Base-by-base conservation (phyloP, 1,140 invertebrate genomes). In the Trichoplusia ni region DNA sequence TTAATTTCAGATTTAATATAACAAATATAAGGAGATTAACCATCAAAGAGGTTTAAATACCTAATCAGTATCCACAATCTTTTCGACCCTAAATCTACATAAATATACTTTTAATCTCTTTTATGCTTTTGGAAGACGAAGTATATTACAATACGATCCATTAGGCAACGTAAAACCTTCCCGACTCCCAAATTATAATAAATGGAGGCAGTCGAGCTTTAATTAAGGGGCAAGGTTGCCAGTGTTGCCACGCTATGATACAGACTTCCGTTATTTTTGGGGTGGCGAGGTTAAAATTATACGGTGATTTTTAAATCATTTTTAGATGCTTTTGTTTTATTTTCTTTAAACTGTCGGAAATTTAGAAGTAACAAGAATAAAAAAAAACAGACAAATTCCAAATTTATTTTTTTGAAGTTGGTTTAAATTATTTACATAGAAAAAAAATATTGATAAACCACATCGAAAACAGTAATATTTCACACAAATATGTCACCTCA, bases 171-270 rank as follows among this genome's bases (percentile, higher is more conserved):
- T 25, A 47, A 66, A 62, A 63, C 27, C 35, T 61, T 64, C 31
- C 29, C 46, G 8, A 13, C 54, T 29, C 7, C 38, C 38, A 67
- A 66, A 58, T 69, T 58, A 69, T 62, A 58, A 65, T 56, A 63
- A 65, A 71, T 66, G 46, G 61, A 40, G 9, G 31, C 23, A 21
- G 56, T n/a, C 23, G 23, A 5, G 13, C 35, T 65, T 67, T 68
- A 65, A 68, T 59, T 60, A 60, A 33, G 16, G 21, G 47, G 16
- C 62, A 60, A 23, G 56, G 62, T 40, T 38, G 27, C 19, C 25
- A 35, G 51, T 29, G 18, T 46, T 33, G 31, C n/a, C n/a, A n/a
- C n/a, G n/a, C n/a, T n/a, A n/a, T n/a, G n/a, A n/a, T n/a, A n/a
- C 9, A 31, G 44, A 18, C 13, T 47, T 47, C 21, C 25, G 16